Evolutionary conservation across 2,888 invertebrate genomes (phyloP), one percentile per base, ranked within the genome.

Genomic region (Cerastoderma edule): DNA sequence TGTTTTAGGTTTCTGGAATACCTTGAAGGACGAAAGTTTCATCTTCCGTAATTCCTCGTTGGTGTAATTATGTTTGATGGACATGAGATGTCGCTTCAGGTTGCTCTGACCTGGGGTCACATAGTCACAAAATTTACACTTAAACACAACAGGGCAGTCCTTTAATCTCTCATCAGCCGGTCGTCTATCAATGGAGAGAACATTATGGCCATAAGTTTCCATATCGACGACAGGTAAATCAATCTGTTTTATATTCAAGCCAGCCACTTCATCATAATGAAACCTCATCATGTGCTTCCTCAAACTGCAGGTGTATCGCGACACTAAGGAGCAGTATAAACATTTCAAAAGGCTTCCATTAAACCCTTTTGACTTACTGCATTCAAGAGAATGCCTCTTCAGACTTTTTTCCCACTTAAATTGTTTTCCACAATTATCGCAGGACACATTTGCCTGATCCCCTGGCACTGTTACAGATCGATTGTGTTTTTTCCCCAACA

Each of bases 51-150:
- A 24, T 44, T 78, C 71, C 24, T 71, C 65, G 6, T 27, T 8
- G 33, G 73, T 48, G 35, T 67, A 73, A 30, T 54, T 64, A 35
- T 78, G 78, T n/a, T 50, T 57, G 28, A 57, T 71, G 22, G 78
- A 78, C 22, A 72, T 74, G 19, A 78, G 33, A 65, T 78, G 78
- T 54, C 78, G 30, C 19, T 46, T 71, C 30, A 78, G 30, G 30
- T 78, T 78, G 24, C 74, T 74, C 16, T 56, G 35, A 50, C 68
- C 67, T 28, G 67, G 56, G 1, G 72, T 50, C 8, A 57, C 71
- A 65, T 78, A 78, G 5, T 32, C 63, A 60, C 78, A 78, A 32
- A 68, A 70, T 24, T 74, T 74, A 60, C 78, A 78, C 19, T 67
- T 67, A 28, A 65, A 76, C 0, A 76, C 64, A 19, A 66, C 30